These are phyloP conservation scores for Reinhardtius hippoglossoides DNA, from an alignment of 2,113 vertebrate genomes.

Conservation along the genomic window DNA sequence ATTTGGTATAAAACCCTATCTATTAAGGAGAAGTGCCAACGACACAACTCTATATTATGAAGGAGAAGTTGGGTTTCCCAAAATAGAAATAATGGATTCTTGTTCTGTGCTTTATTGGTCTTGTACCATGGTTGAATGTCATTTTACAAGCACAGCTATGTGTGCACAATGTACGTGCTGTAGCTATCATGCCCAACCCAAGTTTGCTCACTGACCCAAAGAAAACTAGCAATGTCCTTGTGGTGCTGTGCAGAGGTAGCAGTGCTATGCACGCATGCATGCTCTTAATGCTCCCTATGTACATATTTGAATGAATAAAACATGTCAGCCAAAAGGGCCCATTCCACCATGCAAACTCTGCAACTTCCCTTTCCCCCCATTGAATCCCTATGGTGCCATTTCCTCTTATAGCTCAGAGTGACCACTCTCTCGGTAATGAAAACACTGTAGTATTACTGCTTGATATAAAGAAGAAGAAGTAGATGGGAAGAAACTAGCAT, in stretches of 20 bases:
- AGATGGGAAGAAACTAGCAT: background rate
- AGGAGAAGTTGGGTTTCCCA: background rate
- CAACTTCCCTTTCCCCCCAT: conserved; percentile 1
- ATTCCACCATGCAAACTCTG: conserved; percentile 29
- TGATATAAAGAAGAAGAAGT: background rate
- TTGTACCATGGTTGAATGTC: background rate
- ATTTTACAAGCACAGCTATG: conserved; percentile 1
- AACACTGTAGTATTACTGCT: background rate
- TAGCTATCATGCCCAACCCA: conserved; percentile 38
- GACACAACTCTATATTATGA: background rate
- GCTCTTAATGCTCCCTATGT: conserved; percentile 54
- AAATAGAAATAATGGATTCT: background rate
- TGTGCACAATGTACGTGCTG: background rate
- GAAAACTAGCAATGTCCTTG: conserved; percentile 34
- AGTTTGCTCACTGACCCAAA: conserved; percentile 69
- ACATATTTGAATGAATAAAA: conserved; percentile 71
- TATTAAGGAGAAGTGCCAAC: background rate
- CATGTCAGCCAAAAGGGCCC: conserved; percentile 54
- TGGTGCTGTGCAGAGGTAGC: conserved; percentile 43
- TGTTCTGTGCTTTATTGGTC: background rate
- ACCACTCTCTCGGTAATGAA: background rate
- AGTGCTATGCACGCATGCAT: conserved; percentile 47
- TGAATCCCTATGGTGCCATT: conserved; percentile 1
- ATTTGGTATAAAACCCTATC: background rate
- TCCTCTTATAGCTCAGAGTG: background rate